Evolutionary conservation across 2,797 vertebrate species (phyloP), one percentile per base, ranked within the genome.

Genomic region (Cryptoblepharus egeriae): DNA sequence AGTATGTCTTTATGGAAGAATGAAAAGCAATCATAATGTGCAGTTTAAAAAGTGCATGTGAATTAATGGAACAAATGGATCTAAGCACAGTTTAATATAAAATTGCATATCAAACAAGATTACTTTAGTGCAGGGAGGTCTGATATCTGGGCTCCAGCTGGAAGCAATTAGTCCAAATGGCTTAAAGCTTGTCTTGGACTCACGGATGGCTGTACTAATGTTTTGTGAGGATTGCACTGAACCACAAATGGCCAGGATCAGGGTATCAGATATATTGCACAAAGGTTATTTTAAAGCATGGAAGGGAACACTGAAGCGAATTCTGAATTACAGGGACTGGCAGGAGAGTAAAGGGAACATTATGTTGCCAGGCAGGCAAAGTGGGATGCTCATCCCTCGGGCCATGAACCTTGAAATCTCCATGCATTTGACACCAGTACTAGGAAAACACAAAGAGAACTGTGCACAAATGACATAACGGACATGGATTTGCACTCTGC

Each of bases 401-500:
- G 60, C 74, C 32, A 0, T 81, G 39, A 89, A 72, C 84, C 71
- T 57, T 77, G 39, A 85, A 85, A 77, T 58, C 65, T 85, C 77
- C 26, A 39, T 52, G 49, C 49, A 76, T 70, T 88, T 74, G 72
- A 81, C 72, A 88, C 65, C 67, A 75, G 80, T 8, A 67, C 76
- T 64, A n/a, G 67, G 55, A 91, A 90, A 91, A 80, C 45, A 60
- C 74, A 83, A 24, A 80, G 65, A 69, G 30, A 88, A 83, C 1
- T 86, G 61, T 13, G 58, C 71, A 79, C 64, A 72, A 81, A 86
- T 49, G 74, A 81, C 74, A 49, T 78, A 78, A 83, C 86, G 37
- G n/a, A n/a, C 88, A 89, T 30, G 82, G 73, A 88, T 87, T 92
- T 88, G 75, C 60, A 88, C 83, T 89, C 84, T 70, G 28, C 68